Evolutionary conservation across 1,140 invertebrate genomes (phyloP).

Genomic region (Ceratina japonica): DNA sequence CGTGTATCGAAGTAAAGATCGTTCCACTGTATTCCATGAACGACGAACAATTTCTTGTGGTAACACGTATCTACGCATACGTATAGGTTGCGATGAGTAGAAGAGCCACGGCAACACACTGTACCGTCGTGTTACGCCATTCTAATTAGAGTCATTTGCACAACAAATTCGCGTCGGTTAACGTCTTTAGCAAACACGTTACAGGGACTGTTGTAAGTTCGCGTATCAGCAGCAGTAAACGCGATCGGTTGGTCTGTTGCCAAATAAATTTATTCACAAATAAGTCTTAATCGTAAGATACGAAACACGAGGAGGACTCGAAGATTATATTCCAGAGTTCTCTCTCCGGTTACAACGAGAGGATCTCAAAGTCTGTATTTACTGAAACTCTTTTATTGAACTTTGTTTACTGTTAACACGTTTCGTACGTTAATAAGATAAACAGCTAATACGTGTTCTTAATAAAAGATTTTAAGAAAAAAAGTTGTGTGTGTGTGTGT

Average conservation of each 20-base stretch:
- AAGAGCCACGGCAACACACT: neutral
- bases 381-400: too few species aligned
- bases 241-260: constrained; percentile 30
- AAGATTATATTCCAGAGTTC: neutral
- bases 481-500: too few species aligned
- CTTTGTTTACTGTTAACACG: too few species aligned
- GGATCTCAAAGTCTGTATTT: neutral
- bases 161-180: constrained; percentile 31
- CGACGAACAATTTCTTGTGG: neutral
- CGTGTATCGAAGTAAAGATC: neutral
- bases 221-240: constrained; percentile 4
- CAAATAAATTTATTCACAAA: constrained; percentile 39
- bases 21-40: neutral
- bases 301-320: neutral
- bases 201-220: constrained; percentile 5
- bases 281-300: constrained; percentile 32
- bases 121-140: neutral
- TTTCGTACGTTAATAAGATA: too few species aligned
- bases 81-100: too few species aligned
- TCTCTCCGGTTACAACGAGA: neutral
- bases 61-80: neutral
- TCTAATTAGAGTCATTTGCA: constrained; percentile 42
- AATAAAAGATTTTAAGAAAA: neutral
- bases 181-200: constrained; percentile 29
- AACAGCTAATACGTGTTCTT: neutral